Evolutionary conservation across 2,797 vertebrate genomes (phyloP).

Genomic region (Simalia tracyae): DNA sequence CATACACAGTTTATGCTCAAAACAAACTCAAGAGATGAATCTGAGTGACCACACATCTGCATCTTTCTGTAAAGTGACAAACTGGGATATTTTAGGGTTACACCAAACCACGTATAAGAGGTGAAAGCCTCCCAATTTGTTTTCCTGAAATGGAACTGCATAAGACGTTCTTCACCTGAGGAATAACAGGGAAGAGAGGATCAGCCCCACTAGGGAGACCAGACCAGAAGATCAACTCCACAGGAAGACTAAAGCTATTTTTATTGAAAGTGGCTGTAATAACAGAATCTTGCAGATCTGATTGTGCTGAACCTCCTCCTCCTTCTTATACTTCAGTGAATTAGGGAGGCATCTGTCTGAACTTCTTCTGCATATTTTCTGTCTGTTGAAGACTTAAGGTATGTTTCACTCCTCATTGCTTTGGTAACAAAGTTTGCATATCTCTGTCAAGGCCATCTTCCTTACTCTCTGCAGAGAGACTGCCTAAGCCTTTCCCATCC

Average conservation of each 20-base stretch:
- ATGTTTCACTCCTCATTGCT: background rate
- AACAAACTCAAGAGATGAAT: background rate
- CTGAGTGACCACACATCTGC: too few species aligned
- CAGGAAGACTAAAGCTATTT: background rate
- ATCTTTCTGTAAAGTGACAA: background rate
- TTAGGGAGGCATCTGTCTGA: background rate
- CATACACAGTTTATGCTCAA: background rate
- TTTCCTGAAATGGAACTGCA: background rate
- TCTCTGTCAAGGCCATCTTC: background rate
- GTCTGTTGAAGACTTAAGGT: background rate
- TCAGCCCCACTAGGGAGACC: background rate
- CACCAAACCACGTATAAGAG: background rate
- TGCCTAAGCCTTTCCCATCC: background rate
- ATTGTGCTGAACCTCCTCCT: background rate
- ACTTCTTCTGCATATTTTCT: background rate
- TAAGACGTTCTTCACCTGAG: background rate
- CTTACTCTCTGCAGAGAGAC: background rate
- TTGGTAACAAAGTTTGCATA: background rate
- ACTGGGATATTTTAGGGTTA: background rate
- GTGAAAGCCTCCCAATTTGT: background rate
- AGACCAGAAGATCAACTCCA: background rate
- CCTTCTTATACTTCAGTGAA: background rate
- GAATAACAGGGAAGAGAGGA: background rate
- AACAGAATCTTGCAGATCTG: background rate
- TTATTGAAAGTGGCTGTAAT: background rate